These are phyloP conservation scores for Atrina japonica DNA, from an alignment of 2,888 invertebrate genomes.

Conservation along the genomic window DNA sequence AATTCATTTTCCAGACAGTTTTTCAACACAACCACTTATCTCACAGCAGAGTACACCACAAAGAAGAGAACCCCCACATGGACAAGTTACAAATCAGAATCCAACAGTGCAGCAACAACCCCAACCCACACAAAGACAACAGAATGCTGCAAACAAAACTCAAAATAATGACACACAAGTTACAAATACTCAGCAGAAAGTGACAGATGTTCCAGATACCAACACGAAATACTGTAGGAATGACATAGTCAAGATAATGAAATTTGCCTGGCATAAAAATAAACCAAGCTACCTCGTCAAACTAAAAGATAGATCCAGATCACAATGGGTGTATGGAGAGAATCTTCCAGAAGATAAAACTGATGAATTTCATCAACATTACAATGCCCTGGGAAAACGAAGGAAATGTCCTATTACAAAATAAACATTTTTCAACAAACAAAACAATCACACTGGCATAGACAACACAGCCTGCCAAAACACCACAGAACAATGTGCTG, in stretches of 20 bases:
- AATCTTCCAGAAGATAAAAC: not conserved
- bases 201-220: too few relatives aligned
- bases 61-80: not conserved
- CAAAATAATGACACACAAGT: too few relatives aligned
- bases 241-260: conserved; percentile 1
- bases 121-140: too few relatives aligned
- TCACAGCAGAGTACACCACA: not conserved
- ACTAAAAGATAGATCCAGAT: not conserved
- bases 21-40: not conserved
- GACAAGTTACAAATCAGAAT: not conserved
- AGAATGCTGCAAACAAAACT: too few relatives aligned
- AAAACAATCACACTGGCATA: too few relatives aligned
- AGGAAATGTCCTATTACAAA: conserved; percentile 1
- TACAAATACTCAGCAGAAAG: too few relatives aligned
- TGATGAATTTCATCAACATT: conserved; percentile 3
- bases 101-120: too few relatives aligned
- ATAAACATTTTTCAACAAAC: not conserved
- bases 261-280: conserved; percentile 2
- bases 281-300: conserved; percentile 2
- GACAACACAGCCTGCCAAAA: too few relatives aligned
- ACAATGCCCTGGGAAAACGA: not conserved
- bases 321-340: not conserved
- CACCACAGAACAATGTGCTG: too few relatives aligned
- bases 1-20: not conserved
- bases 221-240: too few relatives aligned